Conservation (phyloP, 2,797 vertebrate genomes). For the Thaleichthys pacificus region DNA sequence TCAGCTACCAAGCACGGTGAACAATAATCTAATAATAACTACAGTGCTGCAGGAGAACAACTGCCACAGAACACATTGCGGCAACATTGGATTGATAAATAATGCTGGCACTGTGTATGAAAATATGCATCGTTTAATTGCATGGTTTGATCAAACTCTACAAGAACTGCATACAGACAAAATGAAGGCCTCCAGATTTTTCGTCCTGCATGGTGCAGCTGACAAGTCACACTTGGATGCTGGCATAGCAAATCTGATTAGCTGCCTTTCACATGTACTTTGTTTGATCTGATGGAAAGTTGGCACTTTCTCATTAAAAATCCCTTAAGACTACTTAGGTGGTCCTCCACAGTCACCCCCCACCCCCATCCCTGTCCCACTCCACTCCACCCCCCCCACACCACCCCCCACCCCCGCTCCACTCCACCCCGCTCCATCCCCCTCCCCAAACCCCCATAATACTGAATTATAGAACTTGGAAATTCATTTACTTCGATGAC, state of each 20-base stretch:
- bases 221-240: constrained; percentile 12
- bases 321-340: constrained; percentile 45
- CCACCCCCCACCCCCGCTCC: constrained; percentile 25
- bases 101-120: no score
- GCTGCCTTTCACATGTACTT: constrained; percentile 40
- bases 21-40: no score
- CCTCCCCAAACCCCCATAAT: not conserved
- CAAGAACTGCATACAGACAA: not conserved
- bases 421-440: not conserved
- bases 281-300: constrained; percentile 44
- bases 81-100: no score
- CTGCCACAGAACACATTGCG: no score
- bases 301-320: constrained; percentile 39
- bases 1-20: no score
- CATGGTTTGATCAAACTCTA: not conserved
- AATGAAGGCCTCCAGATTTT: no score
- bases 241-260: constrained; percentile 42
- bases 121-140: no score
- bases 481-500: constrained; percentile 47
- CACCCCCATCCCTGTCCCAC: not conserved
- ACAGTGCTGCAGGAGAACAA: no score
- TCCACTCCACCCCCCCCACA: not conserved
- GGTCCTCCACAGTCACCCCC: constrained; percentile 41
- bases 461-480: constrained; percentile 36
- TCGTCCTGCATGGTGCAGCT: not conserved